phyloP scores from a whole-genome alignment of 2,888 invertebrate genomes.

The Drosophila infuscata region DNA sequence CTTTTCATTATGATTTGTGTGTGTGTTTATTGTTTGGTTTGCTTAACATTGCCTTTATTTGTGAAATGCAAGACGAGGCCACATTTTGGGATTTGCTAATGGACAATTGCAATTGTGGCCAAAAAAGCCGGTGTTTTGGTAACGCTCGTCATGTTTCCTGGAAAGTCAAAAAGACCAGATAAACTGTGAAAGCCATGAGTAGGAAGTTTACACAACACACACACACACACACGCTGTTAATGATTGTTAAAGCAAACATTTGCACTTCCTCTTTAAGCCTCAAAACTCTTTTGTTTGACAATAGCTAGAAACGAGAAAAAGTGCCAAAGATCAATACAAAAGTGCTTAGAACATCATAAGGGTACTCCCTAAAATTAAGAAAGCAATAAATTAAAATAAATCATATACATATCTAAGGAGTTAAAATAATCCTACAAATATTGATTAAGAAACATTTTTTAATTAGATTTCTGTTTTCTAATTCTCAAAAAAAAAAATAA shows the following conservation, averaged over 20 bases:
- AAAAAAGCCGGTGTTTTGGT: conserved; percentile 18
- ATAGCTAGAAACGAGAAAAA: neutral
- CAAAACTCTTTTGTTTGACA: conserved; percentile 15
- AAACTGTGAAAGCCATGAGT: conserved; percentile 61
- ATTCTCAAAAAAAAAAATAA: neutral
- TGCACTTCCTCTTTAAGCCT: conserved; percentile 59
- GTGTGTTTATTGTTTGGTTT: conserved; percentile 10
- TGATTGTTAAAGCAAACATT: conserved; percentile 53
- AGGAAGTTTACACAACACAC: conserved; percentile 68
- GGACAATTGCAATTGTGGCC: conserved; percentile 21
- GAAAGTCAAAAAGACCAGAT: conserved; percentile 32
- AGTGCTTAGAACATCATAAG: neutral
- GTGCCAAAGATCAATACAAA: neutral
- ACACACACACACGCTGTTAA: neutral
- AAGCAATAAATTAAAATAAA: neutral
- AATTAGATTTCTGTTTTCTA: neutral
- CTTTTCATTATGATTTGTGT: conserved; percentile 34
- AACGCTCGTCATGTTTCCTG: conserved; percentile 50
- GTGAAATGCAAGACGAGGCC: conserved; percentile 66
- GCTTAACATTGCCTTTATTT: conserved; percentile 8
- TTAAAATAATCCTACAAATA: neutral
- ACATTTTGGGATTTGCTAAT: conserved; percentile 26
- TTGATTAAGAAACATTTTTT: neutral
- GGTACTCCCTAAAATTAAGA: neutral
- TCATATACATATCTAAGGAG: neutral